These are phyloP conservation scores for Laothoe populi DNA, from an alignment of 2,888 invertebrate genomes.

Conservation along the genomic window DNA sequence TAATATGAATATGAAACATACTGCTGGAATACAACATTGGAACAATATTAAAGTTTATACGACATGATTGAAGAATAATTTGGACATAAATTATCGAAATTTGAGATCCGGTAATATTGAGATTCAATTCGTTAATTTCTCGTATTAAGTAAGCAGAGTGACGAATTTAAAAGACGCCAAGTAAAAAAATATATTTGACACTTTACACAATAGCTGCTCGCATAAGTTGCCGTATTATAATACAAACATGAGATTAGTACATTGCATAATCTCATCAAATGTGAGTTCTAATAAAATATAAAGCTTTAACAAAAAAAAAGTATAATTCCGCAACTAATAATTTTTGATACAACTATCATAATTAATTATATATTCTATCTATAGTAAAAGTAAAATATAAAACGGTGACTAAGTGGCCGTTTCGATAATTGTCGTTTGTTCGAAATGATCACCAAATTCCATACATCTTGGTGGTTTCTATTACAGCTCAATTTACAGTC, in stretches of 20 bases:
- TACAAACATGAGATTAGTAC: not conserved
- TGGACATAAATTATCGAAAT: not conserved
- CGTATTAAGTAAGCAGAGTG: not conserved
- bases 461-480: too few species aligned
- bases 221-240: not conserved
- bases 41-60: too few species aligned
- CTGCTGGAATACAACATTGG: too few species aligned
- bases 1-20: not conserved
- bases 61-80: not conserved
- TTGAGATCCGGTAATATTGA: conserved; percentile 15
- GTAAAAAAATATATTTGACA: not conserved
- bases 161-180: not conserved
- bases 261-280: not conserved
- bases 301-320: not conserved
- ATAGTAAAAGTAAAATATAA: not conserved
- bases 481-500: too few species aligned
- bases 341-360: conserved; percentile 6
- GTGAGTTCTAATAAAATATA: not conserved
- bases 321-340: conserved; percentile 1
- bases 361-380: not conserved
- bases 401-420: not conserved
- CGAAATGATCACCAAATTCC: not conserved
- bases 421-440: not conserved
- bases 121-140: not conserved
- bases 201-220: not conserved